Evolutionary conservation across 2,797 vertebrate species (phyloP).

Genomic region (Artibeus jamaicensis): DNA sequence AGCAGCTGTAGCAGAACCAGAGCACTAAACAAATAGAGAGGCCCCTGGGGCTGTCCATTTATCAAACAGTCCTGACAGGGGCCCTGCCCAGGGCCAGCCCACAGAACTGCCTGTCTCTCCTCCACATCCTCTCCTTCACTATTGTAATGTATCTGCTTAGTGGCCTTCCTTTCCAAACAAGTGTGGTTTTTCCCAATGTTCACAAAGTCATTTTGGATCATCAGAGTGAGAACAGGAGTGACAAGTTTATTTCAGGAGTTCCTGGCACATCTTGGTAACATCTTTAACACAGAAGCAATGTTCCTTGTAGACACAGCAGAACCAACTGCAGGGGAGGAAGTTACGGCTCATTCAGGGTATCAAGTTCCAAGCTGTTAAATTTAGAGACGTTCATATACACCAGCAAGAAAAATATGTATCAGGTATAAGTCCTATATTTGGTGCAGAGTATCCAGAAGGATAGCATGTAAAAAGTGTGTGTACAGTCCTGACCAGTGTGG

Average conservation of each 20-base stretch:
- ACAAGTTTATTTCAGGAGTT: background rate
- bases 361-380: background rate
- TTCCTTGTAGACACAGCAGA: background rate
- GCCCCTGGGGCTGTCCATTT: slow-evolving; percentile 87
- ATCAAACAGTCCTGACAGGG: slow-evolving; percentile 87
- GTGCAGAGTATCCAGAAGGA: background rate
- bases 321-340: fast-evolving
- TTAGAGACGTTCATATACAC: background rate
- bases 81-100: slow-evolving; percentile 53
- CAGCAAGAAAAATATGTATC: background rate
- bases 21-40: slow-evolving; percentile 90
- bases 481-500: background rate
- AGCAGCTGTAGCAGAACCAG: slow-evolving; percentile 88
- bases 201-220: slow-evolving; percentile 51
- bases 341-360: background rate
- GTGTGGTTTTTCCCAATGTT: slow-evolving; percentile 27
- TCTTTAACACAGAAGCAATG: background rate
- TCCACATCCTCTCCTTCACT: background rate
- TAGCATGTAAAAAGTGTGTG: background rate
- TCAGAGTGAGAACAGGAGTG: background rate
- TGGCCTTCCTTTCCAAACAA: slow-evolving; percentile 49
- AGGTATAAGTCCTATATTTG: background rate
- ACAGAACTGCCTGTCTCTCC: slow-evolving; percentile 10
- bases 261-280: background rate
- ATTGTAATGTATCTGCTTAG: slow-evolving; percentile 37